phyloP scores from a whole-genome alignment of 2,888 invertebrate species.

The Limnephilus rhombicus region DNA sequence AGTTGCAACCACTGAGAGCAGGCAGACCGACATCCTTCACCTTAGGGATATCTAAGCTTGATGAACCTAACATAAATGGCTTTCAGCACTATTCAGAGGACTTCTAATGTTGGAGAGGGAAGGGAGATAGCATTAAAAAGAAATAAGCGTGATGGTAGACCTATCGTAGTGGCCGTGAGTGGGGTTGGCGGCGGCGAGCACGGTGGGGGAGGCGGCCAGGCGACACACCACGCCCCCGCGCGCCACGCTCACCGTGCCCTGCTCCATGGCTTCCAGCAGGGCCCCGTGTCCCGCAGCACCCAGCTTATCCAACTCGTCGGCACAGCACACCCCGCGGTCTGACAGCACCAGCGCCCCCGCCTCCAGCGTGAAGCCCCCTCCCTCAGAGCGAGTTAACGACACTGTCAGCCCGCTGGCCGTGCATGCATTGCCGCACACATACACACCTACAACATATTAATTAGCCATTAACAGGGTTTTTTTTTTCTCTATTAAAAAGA shows the following conservation, averaged over 20 bases:
- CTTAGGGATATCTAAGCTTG: too few species aligned
- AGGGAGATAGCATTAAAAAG: not conserved
- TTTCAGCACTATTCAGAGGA: not conserved
- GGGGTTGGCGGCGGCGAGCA: slow-evolving; percentile 96
- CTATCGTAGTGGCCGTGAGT: slow-evolving; percentile 91
- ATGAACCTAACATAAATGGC: too few species aligned
- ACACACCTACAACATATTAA: slow-evolving; percentile 79
- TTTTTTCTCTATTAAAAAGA: too few species aligned
- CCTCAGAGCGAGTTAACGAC: slow-evolving; percentile 85
- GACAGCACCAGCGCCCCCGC: slow-evolving; percentile 93
- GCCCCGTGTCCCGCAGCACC: slow-evolving; percentile 79
- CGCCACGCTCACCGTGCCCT: slow-evolving; percentile 92
- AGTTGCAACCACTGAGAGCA: too few species aligned
- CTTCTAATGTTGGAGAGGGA: not conserved
- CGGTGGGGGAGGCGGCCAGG: slow-evolving; percentile 88
- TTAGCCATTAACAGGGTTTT: not conserved
- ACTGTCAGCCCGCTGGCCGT: slow-evolving; percentile 89
- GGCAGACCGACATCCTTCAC: too few species aligned
- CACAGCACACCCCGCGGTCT: slow-evolving; percentile 93
- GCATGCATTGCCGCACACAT: slow-evolving; percentile 93
- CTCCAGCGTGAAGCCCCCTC: slow-evolving; percentile 89
- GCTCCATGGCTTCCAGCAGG: slow-evolving; percentile 96
- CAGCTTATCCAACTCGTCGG: slow-evolving; percentile 98
- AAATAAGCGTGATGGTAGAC: slow-evolving; percentile 66
- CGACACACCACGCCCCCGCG: slow-evolving; percentile 92